Conservation (phyloP, 2,888 invertebrate genomes). For the Hymenopus coronatus region DNA sequence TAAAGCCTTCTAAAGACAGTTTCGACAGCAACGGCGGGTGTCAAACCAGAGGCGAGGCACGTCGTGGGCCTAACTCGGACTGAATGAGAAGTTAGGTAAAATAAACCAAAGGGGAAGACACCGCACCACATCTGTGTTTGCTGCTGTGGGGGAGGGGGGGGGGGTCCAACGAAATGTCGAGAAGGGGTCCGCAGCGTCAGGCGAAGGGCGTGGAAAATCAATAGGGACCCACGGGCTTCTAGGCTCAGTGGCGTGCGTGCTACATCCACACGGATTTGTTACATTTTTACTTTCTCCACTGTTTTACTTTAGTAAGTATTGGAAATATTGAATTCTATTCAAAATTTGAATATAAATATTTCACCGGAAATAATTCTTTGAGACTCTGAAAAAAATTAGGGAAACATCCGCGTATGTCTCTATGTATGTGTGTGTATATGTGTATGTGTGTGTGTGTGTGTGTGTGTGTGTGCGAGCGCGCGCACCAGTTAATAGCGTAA, state of each 20-base stretch:
- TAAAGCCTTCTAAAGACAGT: background rate
- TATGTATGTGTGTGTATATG: too few species aligned
- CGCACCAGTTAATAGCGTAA: too few species aligned
- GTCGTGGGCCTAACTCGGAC: background rate
- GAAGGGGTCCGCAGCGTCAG: background rate
- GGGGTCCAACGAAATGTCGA: background rate
- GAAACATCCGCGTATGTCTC: too few species aligned
- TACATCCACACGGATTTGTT: background rate
- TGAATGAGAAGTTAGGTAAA: background rate
- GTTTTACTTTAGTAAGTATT: too few species aligned
- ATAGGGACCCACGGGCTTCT: background rate
- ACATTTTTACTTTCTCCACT: too few species aligned
- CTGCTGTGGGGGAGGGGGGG: background rate
- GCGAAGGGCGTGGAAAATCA: background rate
- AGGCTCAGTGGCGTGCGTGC: background rate
- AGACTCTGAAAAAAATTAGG: too few species aligned
- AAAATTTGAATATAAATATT: too few species aligned
- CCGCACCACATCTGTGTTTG: background rate
- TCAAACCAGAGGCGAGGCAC: background rate
- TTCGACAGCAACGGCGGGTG: background rate
- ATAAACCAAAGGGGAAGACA: background rate
- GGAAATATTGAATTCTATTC: too few species aligned
- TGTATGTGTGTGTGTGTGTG: too few species aligned
- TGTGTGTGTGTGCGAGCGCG: too few species aligned
- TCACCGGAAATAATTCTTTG: too few species aligned